A percentile compares a stretch with the other conserved stretches of the same genome.
These are phyloP conservation scores for Wiebesia pumilae DNA, from an alignment of 1,140 invertebrate genomes.

Conservation along the genomic window DNA sequence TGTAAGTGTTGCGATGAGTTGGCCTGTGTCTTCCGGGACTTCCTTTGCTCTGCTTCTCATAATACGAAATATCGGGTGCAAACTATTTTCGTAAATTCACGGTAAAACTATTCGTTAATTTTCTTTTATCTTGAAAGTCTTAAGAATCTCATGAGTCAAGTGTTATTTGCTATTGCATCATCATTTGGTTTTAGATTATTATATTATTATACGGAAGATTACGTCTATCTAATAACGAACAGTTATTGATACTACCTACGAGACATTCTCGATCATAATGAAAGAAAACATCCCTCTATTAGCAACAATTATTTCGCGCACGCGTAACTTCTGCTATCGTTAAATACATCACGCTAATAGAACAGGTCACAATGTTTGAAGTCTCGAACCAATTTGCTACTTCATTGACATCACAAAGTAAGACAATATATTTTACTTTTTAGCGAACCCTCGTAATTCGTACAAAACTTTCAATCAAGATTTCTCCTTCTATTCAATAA, in stretches of 20 bases:
- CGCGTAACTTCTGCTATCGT: no score
- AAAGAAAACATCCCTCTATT: no score
- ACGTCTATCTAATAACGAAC: no score
- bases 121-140: neutral
- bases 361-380: no score
- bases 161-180: neutral
- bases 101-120: neutral
- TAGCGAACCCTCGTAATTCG: neutral
- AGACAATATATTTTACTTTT: neutral
- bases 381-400: no score
- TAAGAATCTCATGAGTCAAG: neutral
- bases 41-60: neutral
- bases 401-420: no score
- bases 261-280: no score
- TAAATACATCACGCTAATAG: no score
- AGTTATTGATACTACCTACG: no score
- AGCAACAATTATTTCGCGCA: no score
- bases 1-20: neutral
- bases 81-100: neutral
- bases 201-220: no score
- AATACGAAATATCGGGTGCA: neutral
- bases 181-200: no score
- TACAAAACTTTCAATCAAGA: neutral
- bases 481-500: neutral
- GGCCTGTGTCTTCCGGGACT: neutral